These are phyloP conservation scores for Tipula confusa DNA, from an alignment of 2,888 invertebrate species.

Conservation along the genomic window DNA sequence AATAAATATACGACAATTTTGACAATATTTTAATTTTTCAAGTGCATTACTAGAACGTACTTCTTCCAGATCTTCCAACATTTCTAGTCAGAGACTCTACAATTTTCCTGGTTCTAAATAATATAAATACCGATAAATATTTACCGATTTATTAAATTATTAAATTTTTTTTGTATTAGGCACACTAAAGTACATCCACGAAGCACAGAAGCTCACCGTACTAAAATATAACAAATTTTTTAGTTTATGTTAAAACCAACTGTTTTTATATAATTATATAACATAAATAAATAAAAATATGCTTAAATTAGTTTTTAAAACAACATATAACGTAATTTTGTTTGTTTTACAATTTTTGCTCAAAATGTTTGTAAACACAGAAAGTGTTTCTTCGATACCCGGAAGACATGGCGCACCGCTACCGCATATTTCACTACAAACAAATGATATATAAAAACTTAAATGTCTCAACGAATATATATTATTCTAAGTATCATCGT, in stretches of 20 bases:
- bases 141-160: background rate
- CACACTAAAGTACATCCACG: background rate
- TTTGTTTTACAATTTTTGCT: background rate
- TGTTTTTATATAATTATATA: background rate
- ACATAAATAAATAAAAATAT: background rate
- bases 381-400: background rate
- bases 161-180: background rate
- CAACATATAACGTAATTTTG: background rate
- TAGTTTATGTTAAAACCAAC: background rate
- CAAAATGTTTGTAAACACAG: background rate
- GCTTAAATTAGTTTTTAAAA: conserved; percentile 1
- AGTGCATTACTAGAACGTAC: background rate
- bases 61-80: background rate
- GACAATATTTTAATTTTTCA: background rate
- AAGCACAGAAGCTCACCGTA: background rate
- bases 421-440: background rate
- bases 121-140: background rate
- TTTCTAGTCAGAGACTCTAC: background rate
- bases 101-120: background rate
- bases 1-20: background rate
- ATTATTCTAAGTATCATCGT: background rate
- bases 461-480: background rate
- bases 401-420: background rate
- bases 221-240: background rate
- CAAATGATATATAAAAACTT: background rate